Conservation (phyloP, 1,140 invertebrate species). For the Brachionus asplanchnoidis region DNA sequence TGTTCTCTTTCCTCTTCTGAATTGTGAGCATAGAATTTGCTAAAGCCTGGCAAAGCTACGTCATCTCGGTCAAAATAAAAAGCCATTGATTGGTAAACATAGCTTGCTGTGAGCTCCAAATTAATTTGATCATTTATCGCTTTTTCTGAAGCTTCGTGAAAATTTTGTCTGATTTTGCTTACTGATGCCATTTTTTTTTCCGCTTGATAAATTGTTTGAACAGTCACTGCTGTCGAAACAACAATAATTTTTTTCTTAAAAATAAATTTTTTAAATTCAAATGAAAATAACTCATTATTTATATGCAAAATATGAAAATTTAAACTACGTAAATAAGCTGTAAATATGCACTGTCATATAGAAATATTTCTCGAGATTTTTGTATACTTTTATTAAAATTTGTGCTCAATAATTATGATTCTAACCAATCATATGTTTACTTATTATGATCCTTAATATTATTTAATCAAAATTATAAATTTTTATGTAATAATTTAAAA, state of each 20-base stretch:
- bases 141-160: constrained; percentile 68
- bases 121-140: constrained; percentile 77
- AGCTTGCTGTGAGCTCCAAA: constrained; percentile 73
- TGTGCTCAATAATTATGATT: not conserved
- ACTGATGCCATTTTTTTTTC: constrained; percentile 27
- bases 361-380: not conserved
- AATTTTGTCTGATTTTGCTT: constrained; percentile 67
- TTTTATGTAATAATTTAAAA: not conserved
- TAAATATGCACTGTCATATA: constrained; percentile 23
- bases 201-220: constrained; percentile 12
- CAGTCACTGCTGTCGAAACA: constrained; percentile 41
- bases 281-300: not conserved
- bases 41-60: constrained; percentile 75
- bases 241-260: not conserved
- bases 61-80: constrained; percentile 71
- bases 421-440: not conserved
- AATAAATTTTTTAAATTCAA: not conserved
- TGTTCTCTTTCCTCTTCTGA: constrained; percentile 82
- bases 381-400: not conserved
- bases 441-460: not conserved
- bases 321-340: not conserved
- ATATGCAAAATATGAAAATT: not conserved
- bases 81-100: constrained; percentile 63
- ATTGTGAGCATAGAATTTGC: constrained; percentile 77
- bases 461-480: not conserved